Percentiles rank a stretch among this genome's conserved stretches.
These are phyloP conservation scores for Bellardia pandia DNA, from an alignment of 2,888 invertebrate genomes.

Conservation along the genomic window DNA sequence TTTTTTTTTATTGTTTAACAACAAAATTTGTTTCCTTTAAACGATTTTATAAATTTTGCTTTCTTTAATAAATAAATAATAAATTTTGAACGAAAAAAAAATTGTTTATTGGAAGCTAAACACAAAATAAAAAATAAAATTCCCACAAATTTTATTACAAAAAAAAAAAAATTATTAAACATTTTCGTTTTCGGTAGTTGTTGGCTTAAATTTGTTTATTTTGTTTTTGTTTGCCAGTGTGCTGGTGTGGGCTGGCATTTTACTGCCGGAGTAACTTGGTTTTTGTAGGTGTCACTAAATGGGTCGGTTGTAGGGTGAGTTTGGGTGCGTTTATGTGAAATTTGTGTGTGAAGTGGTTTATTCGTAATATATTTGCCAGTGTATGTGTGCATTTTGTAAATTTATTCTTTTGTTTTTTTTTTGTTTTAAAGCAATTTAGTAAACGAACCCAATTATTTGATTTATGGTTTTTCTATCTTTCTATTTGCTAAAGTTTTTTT, in stretches of 20 bases:
- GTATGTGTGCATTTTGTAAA: background rate
- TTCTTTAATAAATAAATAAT: conserved; percentile 11
- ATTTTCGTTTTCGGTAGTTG: conserved; percentile 3
- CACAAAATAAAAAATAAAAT: background rate
- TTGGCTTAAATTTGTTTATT: conserved; percentile 12
- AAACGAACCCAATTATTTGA: background rate
- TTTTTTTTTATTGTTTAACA: conserved; percentile 7
- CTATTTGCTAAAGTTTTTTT: background rate
- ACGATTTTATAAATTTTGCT: conserved; percentile 13
- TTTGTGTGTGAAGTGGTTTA: background rate
- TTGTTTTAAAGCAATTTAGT: background rate
- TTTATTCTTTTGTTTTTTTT: background rate
- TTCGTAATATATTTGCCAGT: background rate
- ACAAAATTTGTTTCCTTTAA: conserved; percentile 29
- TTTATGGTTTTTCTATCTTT: background rate
- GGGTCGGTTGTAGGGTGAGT: background rate
- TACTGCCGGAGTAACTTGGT: background rate
- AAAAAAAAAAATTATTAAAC: conserved; percentile 2
- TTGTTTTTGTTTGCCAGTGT: background rate
- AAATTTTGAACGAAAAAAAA: background rate
- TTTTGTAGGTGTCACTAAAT: background rate
- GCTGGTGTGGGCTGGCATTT: background rate
- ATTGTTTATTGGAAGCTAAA: conserved; percentile 24
- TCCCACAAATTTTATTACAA: background rate
- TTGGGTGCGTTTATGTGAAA: background rate